Conservation (phyloP, 2,888 invertebrate species). For the Kryphioiulus occultus region DNA sequence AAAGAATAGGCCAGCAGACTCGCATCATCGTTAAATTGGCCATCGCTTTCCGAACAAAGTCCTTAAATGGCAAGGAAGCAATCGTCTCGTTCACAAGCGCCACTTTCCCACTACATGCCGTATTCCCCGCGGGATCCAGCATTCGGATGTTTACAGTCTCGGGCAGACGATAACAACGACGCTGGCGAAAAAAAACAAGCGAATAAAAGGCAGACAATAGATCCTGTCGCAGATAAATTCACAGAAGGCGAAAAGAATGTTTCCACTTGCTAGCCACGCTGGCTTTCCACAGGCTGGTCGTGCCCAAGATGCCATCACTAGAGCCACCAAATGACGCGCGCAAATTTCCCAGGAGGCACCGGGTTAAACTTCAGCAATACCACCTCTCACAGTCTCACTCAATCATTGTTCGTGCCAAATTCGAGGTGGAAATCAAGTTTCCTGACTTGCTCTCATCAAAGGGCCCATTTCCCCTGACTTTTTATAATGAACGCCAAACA, state of each 20-base stretch:
- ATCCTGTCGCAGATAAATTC: slow-evolving; percentile 37
- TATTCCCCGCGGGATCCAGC: neutral
- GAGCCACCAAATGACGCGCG: neutral
- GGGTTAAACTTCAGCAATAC: neutral
- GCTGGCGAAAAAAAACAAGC: neutral
- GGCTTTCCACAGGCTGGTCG: neutral
- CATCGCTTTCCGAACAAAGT: slow-evolving; percentile 21
- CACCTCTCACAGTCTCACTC: neutral
- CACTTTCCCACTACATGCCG: neutral
- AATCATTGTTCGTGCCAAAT: neutral
- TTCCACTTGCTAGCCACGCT: neutral
- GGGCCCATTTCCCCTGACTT: neutral
- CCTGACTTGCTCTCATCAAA: neutral
- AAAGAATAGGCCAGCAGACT: neutral
- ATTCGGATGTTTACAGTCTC: slow-evolving; percentile 3
- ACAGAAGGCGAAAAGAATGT: neutral
- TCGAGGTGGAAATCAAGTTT: neutral
- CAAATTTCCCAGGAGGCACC: neutral
- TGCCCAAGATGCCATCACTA: neutral
- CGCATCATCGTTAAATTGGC: slow-evolving; percentile 20
- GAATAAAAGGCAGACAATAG: slow-evolving; percentile 38
- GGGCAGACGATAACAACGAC: neutral
- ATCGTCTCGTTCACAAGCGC: neutral
- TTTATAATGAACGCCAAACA: too few relatives aligned
- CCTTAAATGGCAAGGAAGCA: slow-evolving; percentile 31